Evolutionary conservation across 2,888 invertebrate species (phyloP), one percentile per base, ranked within the genome.

Genomic region (Cantharis rustica): DNA sequence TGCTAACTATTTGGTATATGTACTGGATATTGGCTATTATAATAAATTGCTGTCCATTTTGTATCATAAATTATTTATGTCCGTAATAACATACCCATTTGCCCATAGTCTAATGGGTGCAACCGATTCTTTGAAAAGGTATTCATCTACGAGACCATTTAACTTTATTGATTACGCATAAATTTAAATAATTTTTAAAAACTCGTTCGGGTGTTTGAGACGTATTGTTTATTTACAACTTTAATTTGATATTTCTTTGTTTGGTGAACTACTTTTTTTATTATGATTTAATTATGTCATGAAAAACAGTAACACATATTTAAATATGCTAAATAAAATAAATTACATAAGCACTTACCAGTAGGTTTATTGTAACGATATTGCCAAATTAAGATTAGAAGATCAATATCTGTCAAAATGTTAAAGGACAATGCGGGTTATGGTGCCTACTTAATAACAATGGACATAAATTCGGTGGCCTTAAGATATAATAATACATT

Each of bases 401-500:
- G 64, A 66, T 66, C 17, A 23, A 66, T 66, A 66, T 66, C 64
- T 23, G 64, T 23, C 64, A 66, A 66, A 66, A 66, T 20, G 17
- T 66, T 20, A 20, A 17, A 66, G 13, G 13, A 66, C 64, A 66
- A 66, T 66, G 23, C 64, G 64, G 64, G 64, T 66, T 47, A n/a
- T 47, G 7, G 64, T 23, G 64, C 64, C 13, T 47, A 66, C 13
- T 66, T 66, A 16, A n/a, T 47, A 66, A 66, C 64, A 66, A 66
- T 66, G 23, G 20, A n/a, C 23, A 23, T 66, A 66, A 66, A 66
- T 66, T 66, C 64, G 64, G 64, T 66, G 64, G 64, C 64, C 64
- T 66, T 66, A 66, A 66, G n/a, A 66, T 66, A 20, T 66, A 66
- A 66, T 66, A 20, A 66, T 20, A 66, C 16, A 66, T 66, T 66